phyloP scores from a whole-genome alignment of 2,888 invertebrate species.

The Drosophila bunnanda region DNA sequence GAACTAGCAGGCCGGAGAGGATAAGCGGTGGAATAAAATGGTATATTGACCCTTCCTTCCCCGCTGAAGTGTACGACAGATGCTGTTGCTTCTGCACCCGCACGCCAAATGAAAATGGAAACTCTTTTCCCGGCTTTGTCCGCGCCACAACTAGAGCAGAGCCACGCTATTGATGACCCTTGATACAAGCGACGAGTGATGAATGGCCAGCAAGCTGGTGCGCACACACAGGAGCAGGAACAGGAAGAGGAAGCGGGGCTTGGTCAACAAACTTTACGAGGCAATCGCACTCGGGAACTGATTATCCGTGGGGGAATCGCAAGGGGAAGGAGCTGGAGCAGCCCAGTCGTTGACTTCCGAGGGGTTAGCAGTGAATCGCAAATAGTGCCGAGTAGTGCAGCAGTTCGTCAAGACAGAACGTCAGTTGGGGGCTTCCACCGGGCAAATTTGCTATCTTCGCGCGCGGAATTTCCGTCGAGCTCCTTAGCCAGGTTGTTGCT shows the following conservation, averaged over 20 bases:
- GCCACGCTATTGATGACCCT: slow-evolving; percentile 25
- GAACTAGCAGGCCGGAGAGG: not conserved
- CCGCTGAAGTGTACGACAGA: not conserved
- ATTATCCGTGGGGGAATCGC: slow-evolving; percentile 6
- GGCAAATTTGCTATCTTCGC: not conserved
- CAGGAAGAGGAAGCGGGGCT: slow-evolving; percentile 25
- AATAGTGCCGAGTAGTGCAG: slow-evolving; percentile 6
- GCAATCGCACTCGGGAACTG: slow-evolving; percentile 9
- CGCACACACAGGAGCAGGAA: slow-evolving; percentile 9
- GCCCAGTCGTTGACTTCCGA: slow-evolving; percentile 18
- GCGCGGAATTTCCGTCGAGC: not conserved
- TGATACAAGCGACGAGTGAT: slow-evolving; percentile 16
- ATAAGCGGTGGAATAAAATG: not conserved
- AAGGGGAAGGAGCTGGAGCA: not conserved
- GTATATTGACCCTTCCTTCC: not conserved
- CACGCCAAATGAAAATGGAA: not conserved
- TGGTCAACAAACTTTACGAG: slow-evolving; percentile 43
- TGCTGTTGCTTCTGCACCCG: not conserved
- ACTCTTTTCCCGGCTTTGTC: not conserved
- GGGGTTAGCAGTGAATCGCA: not conserved
- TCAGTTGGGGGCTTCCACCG: not conserved
- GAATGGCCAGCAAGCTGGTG: slow-evolving; percentile 17
- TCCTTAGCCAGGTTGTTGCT: slow-evolving; percentile 6
- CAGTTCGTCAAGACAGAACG: not conserved
- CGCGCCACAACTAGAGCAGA: slow-evolving; percentile 3